Evolutionary conservation across 2,113 vertebrate genomes (phyloP).

Genomic region (Nerophis ophidion): DNA sequence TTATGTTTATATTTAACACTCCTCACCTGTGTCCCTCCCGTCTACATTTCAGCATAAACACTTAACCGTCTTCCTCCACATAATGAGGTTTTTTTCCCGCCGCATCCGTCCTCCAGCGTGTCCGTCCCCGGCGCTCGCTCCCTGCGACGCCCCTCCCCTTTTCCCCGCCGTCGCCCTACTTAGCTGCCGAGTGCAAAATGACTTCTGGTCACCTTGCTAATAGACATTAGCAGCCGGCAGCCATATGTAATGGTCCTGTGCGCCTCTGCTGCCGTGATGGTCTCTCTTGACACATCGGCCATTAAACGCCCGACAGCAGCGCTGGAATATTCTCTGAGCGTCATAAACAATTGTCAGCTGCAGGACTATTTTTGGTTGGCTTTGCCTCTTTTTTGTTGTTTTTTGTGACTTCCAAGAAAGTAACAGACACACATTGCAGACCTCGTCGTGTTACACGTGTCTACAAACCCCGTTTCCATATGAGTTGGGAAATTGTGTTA

Average conservation of each 20-base stretch:
- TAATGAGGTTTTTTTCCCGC: not conserved
- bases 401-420: slow-evolving; percentile 1
- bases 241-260: slow-evolving; percentile 67
- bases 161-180: slow-evolving; percentile 61
- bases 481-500: no score
- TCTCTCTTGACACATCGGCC: not conserved
- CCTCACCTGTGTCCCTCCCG: no score
- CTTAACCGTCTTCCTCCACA: no score
- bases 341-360: slow-evolving; percentile 17
- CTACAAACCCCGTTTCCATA: no score
- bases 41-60: no score
- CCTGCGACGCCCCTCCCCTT: slow-evolving; percentile 35
- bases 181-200: slow-evolving; percentile 64
- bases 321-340: no score
- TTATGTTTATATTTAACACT: no score
- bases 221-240: slow-evolving; percentile 70
- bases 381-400: not conserved
- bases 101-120: slow-evolving; percentile 6
- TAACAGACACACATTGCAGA: slow-evolving; percentile 21
- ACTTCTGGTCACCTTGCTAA: slow-evolving; percentile 69
- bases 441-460: slow-evolving; percentile 53
- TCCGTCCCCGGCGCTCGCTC: slow-evolving; percentile 28
- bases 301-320: no score
- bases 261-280: slow-evolving; percentile 65
- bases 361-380: slow-evolving; percentile 35